phyloP scores from a whole-genome alignment of 1,140 invertebrate species.

The Cotesia typhae region DNA sequence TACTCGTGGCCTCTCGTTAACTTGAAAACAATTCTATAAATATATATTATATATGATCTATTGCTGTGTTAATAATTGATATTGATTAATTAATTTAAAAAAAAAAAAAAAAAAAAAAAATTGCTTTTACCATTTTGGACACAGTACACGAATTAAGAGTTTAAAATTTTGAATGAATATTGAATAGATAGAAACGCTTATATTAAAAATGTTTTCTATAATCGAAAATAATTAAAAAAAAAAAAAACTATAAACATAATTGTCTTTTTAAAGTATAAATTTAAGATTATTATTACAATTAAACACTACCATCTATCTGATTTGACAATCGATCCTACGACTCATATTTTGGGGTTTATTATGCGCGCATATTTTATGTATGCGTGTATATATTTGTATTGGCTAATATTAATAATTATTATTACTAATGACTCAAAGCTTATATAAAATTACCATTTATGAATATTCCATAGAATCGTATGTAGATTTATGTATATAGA shows the following conservation, averaged over 20 bases:
- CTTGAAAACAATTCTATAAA: neutral
- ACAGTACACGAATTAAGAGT: slow-evolving; percentile 6
- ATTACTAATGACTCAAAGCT: slow-evolving; percentile 1
- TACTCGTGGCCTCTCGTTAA: slow-evolving; percentile 24
- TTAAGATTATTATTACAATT: slow-evolving; percentile 15
- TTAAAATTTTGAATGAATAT: slow-evolving; percentile 20
- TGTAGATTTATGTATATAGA: slow-evolving; percentile 27
- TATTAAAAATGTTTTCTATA: slow-evolving; percentile 40
- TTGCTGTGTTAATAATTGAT: too few relatives aligned
- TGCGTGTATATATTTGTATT: neutral
- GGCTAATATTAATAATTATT: neutral
- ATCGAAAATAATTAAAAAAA: slow-evolving; percentile 31
- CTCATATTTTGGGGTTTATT: slow-evolving; percentile 1
- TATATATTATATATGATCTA: too few relatives aligned
- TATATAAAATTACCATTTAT: slow-evolving; percentile 13
- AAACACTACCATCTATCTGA: slow-evolving; percentile 16
- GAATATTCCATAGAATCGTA: slow-evolving; percentile 24
- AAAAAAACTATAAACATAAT: neutral
- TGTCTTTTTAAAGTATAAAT: slow-evolving; percentile 14
- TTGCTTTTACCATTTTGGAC: too few relatives aligned
- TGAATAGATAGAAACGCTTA: slow-evolving; percentile 21
- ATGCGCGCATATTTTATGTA: too few relatives aligned
- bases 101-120: too few relatives aligned
- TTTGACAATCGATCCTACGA: slow-evolving; percentile 36
- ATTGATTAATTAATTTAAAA: too few relatives aligned